These are phyloP conservation scores for Drosophila miranda DNA, from an alignment of 1,140 invertebrate genomes.

Conservation along the genomic window DNA sequence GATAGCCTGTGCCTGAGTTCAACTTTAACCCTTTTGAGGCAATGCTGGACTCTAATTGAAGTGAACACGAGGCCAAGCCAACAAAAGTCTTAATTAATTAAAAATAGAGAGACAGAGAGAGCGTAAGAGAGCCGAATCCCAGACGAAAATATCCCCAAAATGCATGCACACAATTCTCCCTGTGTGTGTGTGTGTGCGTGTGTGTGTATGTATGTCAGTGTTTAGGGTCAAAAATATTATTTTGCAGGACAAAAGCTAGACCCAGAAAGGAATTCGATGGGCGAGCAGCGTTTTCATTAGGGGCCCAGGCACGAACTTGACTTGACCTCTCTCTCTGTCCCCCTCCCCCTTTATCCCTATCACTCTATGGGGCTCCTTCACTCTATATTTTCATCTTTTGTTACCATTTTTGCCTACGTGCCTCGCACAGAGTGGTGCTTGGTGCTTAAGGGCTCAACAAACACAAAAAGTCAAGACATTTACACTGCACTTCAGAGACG, in stretches of 20 bases:
- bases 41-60: slow-evolving; percentile 5
- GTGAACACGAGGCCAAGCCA: not conserved
- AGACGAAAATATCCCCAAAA: not conserved
- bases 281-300: slow-evolving; percentile 52
- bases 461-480: slow-evolving; percentile 80
- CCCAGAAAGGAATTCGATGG: slow-evolving; percentile 31
- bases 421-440: slow-evolving; percentile 48
- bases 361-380: not conserved
- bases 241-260: not conserved
- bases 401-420: slow-evolving; percentile 45
- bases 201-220: slow-evolving; percentile 21
- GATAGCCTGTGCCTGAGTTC: too few species aligned
- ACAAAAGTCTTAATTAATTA: slow-evolving; percentile 49
- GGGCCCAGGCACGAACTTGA: slow-evolving; percentile 40
- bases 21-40: not conserved
- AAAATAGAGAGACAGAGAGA: slow-evolving; percentile 31
- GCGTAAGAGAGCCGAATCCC: not conserved
- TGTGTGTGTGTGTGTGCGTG: not conserved
- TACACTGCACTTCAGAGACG: slow-evolving; percentile 69
- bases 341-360: slow-evolving; percentile 7
- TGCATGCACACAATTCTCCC: not conserved
- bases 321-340: slow-evolving; percentile 6
- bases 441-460: slow-evolving; percentile 68
- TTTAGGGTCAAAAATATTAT: slow-evolving; percentile 44
- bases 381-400: slow-evolving; percentile 42